phyloP scores from a whole-genome alignment of 2,113 vertebrate species.

The Vombatus ursinus region DNA sequence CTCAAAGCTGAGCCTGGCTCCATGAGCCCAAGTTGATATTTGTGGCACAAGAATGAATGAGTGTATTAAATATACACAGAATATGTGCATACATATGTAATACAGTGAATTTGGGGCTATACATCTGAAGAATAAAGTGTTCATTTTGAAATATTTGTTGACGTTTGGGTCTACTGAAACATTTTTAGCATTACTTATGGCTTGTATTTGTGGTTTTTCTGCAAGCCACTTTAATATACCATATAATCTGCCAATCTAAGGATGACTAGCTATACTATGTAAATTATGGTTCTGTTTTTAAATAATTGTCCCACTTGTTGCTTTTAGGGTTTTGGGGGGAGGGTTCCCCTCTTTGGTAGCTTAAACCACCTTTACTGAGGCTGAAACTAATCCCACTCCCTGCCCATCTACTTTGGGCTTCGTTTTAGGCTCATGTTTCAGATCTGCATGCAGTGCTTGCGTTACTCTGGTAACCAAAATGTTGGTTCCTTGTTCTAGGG shows the following conservation, averaged over 20 bases:
- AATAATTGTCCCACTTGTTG: conserved; percentile 60
- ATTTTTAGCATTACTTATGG: conserved; percentile 67
- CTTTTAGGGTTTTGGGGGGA: conserved; percentile 60
- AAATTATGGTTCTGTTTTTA: conserved; percentile 61
- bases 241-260: conserved; percentile 73
- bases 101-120: conserved; percentile 64
- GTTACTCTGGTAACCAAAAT: conserved; percentile 85
- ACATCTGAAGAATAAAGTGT: conserved; percentile 60
- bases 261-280: conserved; percentile 66
- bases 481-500: conserved; percentile 84
- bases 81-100: conserved; percentile 56
- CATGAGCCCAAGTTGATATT: conserved; percentile 73
- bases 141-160: conserved; percentile 63
- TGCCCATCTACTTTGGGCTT: conserved; percentile 82
- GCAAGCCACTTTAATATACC: conserved; percentile 77
- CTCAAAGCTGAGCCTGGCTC: conserved; percentile 85
- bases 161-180: conserved; percentile 74
- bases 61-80: conserved; percentile 67
- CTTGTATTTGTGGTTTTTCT: conserved; percentile 81
- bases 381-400: conserved; percentile 80
- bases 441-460: conserved; percentile 88
- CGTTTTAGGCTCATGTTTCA: conserved; percentile 86
- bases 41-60: conserved; percentile 75
- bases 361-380: conserved; percentile 76
- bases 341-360: conserved; percentile 63